A percentile compares a stretch with the other conserved stretches of the same genome.
phyloP scores from a whole-genome alignment of 2,797 vertebrate species.

The Tinamus major region DNA sequence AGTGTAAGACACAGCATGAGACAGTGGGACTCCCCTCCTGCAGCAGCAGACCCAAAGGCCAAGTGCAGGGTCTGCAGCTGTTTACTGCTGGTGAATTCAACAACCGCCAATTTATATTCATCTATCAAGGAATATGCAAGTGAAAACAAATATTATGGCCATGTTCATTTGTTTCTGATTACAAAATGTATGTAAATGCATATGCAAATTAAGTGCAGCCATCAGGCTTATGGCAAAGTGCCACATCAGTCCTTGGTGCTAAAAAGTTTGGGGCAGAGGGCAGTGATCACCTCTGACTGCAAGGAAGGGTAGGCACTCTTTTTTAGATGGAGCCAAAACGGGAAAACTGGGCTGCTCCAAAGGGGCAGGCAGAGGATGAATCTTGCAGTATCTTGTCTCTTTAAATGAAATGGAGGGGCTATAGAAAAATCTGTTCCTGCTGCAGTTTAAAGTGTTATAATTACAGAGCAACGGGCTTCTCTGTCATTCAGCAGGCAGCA shows the following conservation, averaged over 20 bases:
- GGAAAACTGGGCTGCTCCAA: not conserved
- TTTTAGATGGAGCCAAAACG: not conserved
- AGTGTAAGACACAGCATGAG: not conserved
- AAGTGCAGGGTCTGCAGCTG: constrained; percentile 25
- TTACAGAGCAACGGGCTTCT: constrained; percentile 79
- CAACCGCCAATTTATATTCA: constrained; percentile 60
- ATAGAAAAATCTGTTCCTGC: constrained; percentile 75
- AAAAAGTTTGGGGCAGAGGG: not conserved
- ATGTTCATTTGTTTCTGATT: constrained; percentile 78
- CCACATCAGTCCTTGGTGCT: constrained; percentile 38
- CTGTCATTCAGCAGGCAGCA: constrained; percentile 81
- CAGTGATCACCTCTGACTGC: not conserved
- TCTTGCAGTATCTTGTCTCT: constrained; percentile 55
- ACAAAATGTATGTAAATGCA: constrained; percentile 78
- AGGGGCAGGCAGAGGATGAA: constrained; percentile 54
- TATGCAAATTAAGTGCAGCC: constrained; percentile 65
- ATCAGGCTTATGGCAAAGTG: constrained; percentile 71
- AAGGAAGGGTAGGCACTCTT: constrained; percentile 34
- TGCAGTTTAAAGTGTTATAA: constrained; percentile 80
- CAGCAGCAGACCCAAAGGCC: not conserved
- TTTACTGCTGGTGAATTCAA: constrained; percentile 47
- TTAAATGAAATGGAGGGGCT: constrained; percentile 63
- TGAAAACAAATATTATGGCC: constrained; percentile 75
- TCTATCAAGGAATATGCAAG: constrained; percentile 64
- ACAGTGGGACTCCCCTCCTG: not conserved